phyloP scores from a whole-genome alignment of 2,113 vertebrate genomes.

The Semnopithecus entellus region DNA sequence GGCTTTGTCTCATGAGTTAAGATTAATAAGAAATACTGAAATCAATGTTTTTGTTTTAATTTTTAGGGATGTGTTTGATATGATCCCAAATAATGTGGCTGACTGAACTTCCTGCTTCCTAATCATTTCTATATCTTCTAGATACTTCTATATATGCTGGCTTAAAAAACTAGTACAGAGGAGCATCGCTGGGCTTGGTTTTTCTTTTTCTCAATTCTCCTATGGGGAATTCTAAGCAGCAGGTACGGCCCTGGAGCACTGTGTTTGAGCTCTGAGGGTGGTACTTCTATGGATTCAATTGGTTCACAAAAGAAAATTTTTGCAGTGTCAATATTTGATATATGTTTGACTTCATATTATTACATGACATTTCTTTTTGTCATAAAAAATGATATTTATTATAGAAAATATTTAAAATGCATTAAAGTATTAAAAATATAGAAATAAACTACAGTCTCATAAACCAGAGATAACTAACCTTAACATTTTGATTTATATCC shows the following conservation, averaged over 20 bases:
- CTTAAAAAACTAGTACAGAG: neutral
- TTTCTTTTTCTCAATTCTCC: neutral
- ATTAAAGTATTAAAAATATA: neutral
- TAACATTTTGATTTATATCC: neutral
- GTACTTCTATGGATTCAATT: neutral
- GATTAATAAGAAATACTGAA: neutral
- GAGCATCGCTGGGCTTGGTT: neutral
- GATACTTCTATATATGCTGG: neutral
- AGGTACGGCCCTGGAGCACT: neutral
- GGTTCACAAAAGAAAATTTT: neutral
- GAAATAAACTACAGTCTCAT: neutral
- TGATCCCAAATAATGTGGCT: neutral
- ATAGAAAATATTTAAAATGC: neutral
- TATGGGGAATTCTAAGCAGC: neutral
- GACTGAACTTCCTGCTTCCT: neutral
- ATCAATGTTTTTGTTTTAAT: neutral
- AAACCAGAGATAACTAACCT: neutral
- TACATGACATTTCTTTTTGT: neutral
- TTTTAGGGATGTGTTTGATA: neutral
- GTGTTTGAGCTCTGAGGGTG: neutral
- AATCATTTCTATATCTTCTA: neutral
- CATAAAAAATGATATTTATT: neutral
- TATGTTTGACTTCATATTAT: neutral
- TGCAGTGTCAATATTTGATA: neutral
- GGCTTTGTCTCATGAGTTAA: neutral